Conservation (phyloP, 2,113 vertebrate species). For the Phyllostomus discolor region DNA sequence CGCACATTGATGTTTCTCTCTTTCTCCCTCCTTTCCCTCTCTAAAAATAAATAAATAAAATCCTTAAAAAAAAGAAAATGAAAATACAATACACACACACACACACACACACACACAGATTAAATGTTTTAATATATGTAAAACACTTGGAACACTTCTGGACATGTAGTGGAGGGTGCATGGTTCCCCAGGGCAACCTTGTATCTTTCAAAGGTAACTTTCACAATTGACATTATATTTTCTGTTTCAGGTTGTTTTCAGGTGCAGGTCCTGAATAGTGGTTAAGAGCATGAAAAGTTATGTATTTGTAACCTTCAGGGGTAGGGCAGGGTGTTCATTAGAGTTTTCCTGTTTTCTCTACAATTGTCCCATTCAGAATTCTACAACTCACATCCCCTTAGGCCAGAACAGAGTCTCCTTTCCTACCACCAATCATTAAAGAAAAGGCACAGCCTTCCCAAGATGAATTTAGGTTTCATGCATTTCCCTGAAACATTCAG, state of each 20-base stretch:
- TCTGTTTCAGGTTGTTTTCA: too few relatives aligned
- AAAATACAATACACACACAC: too few relatives aligned
- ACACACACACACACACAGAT: background rate
- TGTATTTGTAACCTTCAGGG: background rate
- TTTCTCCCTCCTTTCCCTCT: too few relatives aligned
- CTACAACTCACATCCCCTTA: background rate
- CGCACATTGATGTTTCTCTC: too few relatives aligned
- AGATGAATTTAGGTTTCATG: constrained; percentile 31
- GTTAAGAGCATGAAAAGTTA: background rate
- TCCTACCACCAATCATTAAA: background rate
- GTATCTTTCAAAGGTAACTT: too few relatives aligned
- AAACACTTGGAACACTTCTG: background rate
- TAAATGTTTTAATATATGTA: background rate
- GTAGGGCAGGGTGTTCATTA: background rate
- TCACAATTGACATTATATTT: too few relatives aligned
- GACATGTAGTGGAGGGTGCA: background rate
- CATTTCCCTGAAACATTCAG: background rate
- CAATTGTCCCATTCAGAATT: background rate
- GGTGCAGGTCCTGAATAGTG: too few relatives aligned
- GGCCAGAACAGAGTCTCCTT: background rate
- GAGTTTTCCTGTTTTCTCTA: background rate
- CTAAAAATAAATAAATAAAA: too few relatives aligned
- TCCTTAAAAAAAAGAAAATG: too few relatives aligned
- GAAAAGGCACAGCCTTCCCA: constrained; percentile 5
- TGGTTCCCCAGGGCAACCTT: too few relatives aligned